Base-by-base conservation (phyloP, 2,888 invertebrate species). In the Acrocyrtus sp. region DNA sequence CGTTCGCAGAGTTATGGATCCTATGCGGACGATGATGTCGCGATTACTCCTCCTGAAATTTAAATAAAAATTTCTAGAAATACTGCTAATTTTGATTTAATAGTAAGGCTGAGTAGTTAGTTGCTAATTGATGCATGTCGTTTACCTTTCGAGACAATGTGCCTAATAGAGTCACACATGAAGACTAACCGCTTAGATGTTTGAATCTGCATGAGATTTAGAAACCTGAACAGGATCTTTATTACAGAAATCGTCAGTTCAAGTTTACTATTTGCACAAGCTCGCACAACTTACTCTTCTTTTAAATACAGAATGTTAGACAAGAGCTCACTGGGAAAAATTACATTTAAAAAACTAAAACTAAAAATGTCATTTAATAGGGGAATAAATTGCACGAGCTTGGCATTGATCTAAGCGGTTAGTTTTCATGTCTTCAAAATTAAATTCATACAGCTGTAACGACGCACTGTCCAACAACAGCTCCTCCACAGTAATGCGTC, bases 401-500 rank as follows among this genome's bases (percentile, higher is more conserved):
- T 51, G 15, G 17, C 12, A 5, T 10, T 2, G 12, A 26, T 26
- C 58, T 45, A 26, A 58, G 58, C 45, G 45, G 17, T 26, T 26
- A 45, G 45, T 45, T 27, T 39, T 58, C 58, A 58, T n/a, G 6
- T 34, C 3, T 27, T 24, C 8, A 15, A 19, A n/a, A 47, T 21
- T 27, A 50, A 48, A 10, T 10, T 43, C 56, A 41, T 66, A 66
- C 67, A 24, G 81, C 81, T 19, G 79, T 79, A 19, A 78, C 69
- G n/a, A 78, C 58, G 48, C 76, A 79, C 43, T 58, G 58, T 8
- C 54, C 68, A 29, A 74, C 75, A 27, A 66, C 74, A 50, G 68
- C 63, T 34, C 75, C 81, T 47, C 81, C 81, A 63, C 81, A 81
- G 54, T 78, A 81, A 61, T 81, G 81, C 41, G 78, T 77, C 54